phyloP scores from a whole-genome alignment of 2,888 invertebrate genomes.

The Drosophila barbarae region DNA sequence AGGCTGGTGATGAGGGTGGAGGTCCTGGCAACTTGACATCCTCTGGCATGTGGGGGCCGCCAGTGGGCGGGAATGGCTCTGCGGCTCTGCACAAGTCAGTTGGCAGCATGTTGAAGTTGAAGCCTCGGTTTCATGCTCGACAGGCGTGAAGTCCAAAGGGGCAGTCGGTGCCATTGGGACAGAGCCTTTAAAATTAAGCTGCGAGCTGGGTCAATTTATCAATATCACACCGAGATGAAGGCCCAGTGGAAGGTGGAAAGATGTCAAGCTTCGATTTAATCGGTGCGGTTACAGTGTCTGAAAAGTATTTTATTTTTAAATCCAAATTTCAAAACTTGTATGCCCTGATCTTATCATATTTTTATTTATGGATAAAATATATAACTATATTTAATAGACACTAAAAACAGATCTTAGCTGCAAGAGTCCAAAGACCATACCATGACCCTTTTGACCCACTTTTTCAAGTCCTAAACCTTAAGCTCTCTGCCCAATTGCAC shows the following conservation, averaged over 20 bases:
- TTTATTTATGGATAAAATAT: too few relatives aligned
- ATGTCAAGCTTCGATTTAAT: neutral
- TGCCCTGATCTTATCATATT: too few relatives aligned
- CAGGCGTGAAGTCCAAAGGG: slow-evolving; percentile 14
- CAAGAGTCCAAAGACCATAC: neutral
- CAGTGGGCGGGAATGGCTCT: slow-evolving; percentile 4
- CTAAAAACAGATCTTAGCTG: neutral
- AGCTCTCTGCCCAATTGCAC: slow-evolving; percentile 30
- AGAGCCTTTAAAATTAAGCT: slow-evolving; percentile 30
- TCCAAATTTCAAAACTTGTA: too few relatives aligned
- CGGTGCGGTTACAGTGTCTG: too few relatives aligned
- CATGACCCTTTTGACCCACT: slow-evolving; percentile 62
- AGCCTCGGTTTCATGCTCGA: slow-evolving; percentile 28
- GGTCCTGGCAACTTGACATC: slow-evolving; percentile 39
- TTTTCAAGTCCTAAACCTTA: slow-evolving; percentile 30
- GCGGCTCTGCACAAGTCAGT: slow-evolving; percentile 37
- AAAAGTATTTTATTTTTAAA: too few relatives aligned
- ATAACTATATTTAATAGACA: neutral
- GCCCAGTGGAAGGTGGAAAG: neutral
- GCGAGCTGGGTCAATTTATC: slow-evolving; percentile 7
- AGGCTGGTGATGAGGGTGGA: neutral
- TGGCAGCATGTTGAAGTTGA: slow-evolving; percentile 36
- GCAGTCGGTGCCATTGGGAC: neutral
- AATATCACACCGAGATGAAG: neutral
- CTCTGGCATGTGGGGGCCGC: slow-evolving; percentile 16